These are phyloP conservation scores for Cyphomyrus discorhynchus DNA, from an alignment of 2,113 vertebrate genomes.

Conservation along the genomic window DNA sequence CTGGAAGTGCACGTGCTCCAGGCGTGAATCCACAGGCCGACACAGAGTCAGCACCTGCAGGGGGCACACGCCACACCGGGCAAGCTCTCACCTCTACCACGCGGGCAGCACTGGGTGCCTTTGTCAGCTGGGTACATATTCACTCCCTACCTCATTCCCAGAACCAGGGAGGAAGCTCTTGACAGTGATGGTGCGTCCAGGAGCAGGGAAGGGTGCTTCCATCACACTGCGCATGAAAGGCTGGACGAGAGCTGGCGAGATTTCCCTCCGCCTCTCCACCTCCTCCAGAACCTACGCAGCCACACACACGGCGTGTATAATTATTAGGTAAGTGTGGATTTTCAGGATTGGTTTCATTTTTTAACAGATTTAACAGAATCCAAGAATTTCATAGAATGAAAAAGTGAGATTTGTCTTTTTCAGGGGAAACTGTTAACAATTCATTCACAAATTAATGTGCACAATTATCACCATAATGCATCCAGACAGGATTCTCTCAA, in stretches of 20 bases:
- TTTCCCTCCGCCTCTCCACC: slow-evolving; percentile 85
- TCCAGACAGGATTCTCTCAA: background rate
- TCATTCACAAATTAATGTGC: background rate
- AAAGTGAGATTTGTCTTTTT: background rate
- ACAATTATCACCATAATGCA: background rate
- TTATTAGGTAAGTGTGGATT: background rate
- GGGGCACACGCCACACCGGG: background rate
- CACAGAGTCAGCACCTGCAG: slow-evolving; percentile 82
- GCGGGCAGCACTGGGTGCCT: background rate
- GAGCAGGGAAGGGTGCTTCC: slow-evolving; percentile 93
- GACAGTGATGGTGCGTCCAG: slow-evolving; percentile 82
- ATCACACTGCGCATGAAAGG: slow-evolving; percentile 94
- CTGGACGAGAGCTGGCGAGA: slow-evolving; percentile 83
- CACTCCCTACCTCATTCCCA: slow-evolving; percentile 73
- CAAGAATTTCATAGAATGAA: background rate
- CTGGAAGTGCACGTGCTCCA: slow-evolving; percentile 94
- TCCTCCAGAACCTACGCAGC: slow-evolving; percentile 83
- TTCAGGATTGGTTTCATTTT: background rate
- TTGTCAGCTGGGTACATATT: background rate
- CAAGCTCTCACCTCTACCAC: background rate
- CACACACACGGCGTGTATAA: background rate
- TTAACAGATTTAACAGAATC: background rate
- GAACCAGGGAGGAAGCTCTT: slow-evolving; percentile 91
- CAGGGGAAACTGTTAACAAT: background rate
- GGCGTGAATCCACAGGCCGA: slow-evolving; percentile 81